Conservation (phyloP, 92 coral and sea anemone genomes). For the Epizoanthus fatuus region DNA sequence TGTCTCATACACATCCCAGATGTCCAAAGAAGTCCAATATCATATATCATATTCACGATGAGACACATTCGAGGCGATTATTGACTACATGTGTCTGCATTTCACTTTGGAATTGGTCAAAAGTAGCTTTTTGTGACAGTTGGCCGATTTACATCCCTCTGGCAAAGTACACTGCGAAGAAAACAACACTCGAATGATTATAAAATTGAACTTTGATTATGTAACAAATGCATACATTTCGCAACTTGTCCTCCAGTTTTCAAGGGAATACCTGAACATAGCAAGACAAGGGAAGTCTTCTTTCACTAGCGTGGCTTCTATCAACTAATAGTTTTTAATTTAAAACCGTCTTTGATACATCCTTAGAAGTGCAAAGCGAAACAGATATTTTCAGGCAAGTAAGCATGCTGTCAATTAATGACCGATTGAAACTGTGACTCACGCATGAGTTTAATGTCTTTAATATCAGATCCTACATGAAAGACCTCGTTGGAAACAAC, state of each 20-base stretch:
- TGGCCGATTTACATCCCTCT: not conserved
- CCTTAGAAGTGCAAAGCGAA: not conserved
- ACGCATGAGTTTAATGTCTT: no score
- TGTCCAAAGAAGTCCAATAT: not conserved
- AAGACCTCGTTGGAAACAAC: no score
- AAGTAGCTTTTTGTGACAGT: not conserved
- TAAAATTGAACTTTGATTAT: not conserved
- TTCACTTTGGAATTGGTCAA: not conserved
- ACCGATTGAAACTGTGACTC: not conserved
- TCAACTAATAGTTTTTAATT: not conserved
- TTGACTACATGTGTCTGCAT: not conserved
- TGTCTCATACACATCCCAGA: not conserved
- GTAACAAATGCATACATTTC: not conserved
- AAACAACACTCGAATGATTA: not conserved
- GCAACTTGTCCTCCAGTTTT: not conserved
- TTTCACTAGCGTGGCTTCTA: not conserved
- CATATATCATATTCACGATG: not conserved
- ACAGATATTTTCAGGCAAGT: slow-evolving; percentile 13
- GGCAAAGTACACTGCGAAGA: slow-evolving; percentile 1
- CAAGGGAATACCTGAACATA: not conserved
- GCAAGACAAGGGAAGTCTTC: not conserved
- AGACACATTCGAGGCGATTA: not conserved
- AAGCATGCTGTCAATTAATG: not conserved
- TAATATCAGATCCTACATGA: no score
- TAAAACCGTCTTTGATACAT: not conserved